Evolutionary conservation across 1,140 invertebrate genomes (phyloP), one percentile per base, ranked within the genome.

Genomic region (Lepidurus packardi): DNA sequence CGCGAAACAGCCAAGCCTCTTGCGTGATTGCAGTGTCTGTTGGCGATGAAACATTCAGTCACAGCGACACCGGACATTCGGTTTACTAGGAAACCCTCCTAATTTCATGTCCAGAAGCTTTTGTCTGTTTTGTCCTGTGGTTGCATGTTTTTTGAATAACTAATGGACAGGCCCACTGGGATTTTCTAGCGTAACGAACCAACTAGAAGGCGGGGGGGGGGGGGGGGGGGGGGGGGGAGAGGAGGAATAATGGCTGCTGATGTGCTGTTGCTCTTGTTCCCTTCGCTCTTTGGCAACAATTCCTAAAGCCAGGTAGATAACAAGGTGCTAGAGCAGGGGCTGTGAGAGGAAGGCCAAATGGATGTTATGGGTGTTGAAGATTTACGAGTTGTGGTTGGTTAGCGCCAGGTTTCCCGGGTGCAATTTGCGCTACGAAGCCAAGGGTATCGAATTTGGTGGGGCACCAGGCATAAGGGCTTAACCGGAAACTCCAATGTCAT

Each of bases 131-230:
- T 65, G 53, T 65, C 53, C 53, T 65, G 53, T 21, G 16, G 53
- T 21, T 21, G 53, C 53, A 65, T 13, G 53, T 21, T 65, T 34
- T 65, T 65, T 65, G 53, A 65, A 65, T 65, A 65, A 65, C 16
- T 65, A 65, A 65, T 65, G 53, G 53, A n/a, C 16, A 65, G 21
- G 53, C 53, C 53, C 53, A 65, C 53, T 65, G 53, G 53, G 53
- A 65, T 65, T 65, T 65, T 65, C 53, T 65, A 65, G 53, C 53
- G 53, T 65, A 65, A 65, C 53, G 53, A 65, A 65, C 53, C 53
- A 65, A 65, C 53, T 65, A 21, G 34, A 34, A 34, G 34, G 25
- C 1, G 34, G 34, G 34, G 34, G 34, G 53, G 21, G 53, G 8
- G 53, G 21, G 53, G 21, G 21, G 25, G 25, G 34, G 34, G 25